Conservation (phyloP, 2,888 invertebrate genomes). For the Maniola hyperantus region DNA sequence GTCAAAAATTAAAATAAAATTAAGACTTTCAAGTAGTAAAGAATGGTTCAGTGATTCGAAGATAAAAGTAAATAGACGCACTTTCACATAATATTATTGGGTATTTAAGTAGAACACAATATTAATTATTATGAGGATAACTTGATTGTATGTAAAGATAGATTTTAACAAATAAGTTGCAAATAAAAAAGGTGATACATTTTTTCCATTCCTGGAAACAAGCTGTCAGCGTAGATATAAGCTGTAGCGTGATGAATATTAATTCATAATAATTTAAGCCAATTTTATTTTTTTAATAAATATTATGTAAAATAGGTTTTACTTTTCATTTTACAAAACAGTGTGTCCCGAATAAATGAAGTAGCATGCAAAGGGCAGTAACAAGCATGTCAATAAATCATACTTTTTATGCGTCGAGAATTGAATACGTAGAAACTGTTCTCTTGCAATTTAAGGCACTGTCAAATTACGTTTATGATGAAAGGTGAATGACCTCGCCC, state of each 20-base stretch:
- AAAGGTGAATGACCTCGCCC: conserved; percentile 11
- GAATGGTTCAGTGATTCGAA: too few species aligned
- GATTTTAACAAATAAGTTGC: conserved; percentile 11
- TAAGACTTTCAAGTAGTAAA: too few species aligned
- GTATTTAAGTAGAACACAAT: too few species aligned
- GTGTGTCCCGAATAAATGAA: conserved; percentile 45
- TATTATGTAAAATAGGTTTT: background rate
- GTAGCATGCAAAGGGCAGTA: conserved; percentile 49
- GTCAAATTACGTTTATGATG: conserved; percentile 10
- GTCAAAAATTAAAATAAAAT: too few species aligned
- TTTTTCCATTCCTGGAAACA: conserved; percentile 23
- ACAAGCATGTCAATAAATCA: conserved; percentile 66
- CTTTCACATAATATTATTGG: too few species aligned
- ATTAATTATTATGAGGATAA: too few species aligned
- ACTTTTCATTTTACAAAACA: conserved; percentile 29
- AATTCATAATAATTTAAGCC: too few species aligned
- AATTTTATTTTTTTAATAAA: too few species aligned
- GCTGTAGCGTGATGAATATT: conserved; percentile 33
- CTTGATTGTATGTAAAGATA: too few species aligned
- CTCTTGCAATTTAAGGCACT: conserved; percentile 19
- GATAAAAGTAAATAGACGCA: too few species aligned
- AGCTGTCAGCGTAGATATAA: conserved; percentile 24
- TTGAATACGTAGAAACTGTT: conserved; percentile 22
- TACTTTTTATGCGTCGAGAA: conserved; percentile 40
- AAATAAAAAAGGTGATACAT: conserved; percentile 8